Evolutionary conservation across 2,888 invertebrate genomes (phyloP), one percentile per base, ranked within the genome.

Genomic region (Machimus rusticus): DNA sequence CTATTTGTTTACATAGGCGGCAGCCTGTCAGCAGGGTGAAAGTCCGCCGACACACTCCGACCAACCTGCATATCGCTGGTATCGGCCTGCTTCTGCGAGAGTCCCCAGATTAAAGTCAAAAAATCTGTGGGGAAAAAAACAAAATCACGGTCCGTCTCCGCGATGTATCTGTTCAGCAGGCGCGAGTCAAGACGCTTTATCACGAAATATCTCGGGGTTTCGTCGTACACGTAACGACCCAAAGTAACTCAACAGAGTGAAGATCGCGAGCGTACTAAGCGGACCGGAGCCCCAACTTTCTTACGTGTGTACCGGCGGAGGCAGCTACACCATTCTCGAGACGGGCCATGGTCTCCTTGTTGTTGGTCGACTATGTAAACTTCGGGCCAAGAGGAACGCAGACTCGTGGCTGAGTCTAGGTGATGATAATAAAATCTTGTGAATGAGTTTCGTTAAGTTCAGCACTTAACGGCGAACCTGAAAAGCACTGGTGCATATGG

Each of bases 201-300:
- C 74, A 74, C 74, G 31, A 46, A 46, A 37, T 76, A 3, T 37
- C n/a, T n/a, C 12, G 34, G 1, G 14, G 34, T 51, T 31, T 31
- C 28, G 39, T 31, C 28, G 39, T 46, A 85, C 74, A 51, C 74
- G 43, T n/a, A 74, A 34, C 74, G 74, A 39, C 74, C 74, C 43
- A 74, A 16, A 74, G 16, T 28, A 34, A 37, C 51, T 74, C 85
- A 46, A 74, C 82, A 84, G 82, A 39, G 82, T 74, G 85, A 74
- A 85, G 85, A 85, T 85, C 85, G 85, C 85, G 85, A 74, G 74
- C 85, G 74, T 51, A 85, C 85, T 84, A 74, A 84, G 39, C 37
- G 31, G 31, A 66, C 74, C 66, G 14, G 43, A 51, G 66, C 84
- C 43, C 74, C 85, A 85, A 85, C 43, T 85, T 28, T 74, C 46